Conservation (phyloP, 1,140 invertebrate species). For the Geopemphigus sp. region DNA sequence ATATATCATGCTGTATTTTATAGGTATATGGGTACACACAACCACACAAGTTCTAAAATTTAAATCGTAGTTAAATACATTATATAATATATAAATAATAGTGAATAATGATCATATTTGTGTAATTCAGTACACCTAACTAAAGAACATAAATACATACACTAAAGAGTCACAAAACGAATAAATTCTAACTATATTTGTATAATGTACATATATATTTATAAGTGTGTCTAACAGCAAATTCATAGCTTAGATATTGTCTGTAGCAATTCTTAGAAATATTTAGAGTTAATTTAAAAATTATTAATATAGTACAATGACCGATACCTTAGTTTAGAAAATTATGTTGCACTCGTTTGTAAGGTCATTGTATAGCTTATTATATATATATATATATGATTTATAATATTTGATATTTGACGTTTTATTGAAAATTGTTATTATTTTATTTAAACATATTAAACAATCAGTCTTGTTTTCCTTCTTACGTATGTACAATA, state of each 20-base stretch:
- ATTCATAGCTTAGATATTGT: no score
- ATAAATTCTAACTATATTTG: neutral
- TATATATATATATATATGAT: neutral
- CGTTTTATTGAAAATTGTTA: neutral
- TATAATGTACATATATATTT: neutral
- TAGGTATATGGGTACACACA: no score
- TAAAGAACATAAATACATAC: no score
- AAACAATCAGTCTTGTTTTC: neutral
- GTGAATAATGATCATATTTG: no score
- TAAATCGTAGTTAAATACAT: no score
- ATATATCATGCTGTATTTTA: no score
- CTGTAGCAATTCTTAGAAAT: neutral
- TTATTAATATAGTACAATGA: neutral
- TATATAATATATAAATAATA: no score
- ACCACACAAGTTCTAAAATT: no score
- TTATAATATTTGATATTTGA: neutral
- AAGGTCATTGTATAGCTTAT: neutral
- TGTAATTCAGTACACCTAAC: no score
- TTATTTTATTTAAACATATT: neutral
- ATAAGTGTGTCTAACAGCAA: neutral
- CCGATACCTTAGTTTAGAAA: neutral
- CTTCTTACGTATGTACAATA: neutral
- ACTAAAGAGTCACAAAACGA: no score
- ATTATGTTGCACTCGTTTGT: neutral
- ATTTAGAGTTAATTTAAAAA: neutral